Evolutionary conservation across 2,113 vertebrate species (phyloP), one percentile per base, ranked within the genome.

Genomic region (Hemibagrus wyckioides): DNA sequence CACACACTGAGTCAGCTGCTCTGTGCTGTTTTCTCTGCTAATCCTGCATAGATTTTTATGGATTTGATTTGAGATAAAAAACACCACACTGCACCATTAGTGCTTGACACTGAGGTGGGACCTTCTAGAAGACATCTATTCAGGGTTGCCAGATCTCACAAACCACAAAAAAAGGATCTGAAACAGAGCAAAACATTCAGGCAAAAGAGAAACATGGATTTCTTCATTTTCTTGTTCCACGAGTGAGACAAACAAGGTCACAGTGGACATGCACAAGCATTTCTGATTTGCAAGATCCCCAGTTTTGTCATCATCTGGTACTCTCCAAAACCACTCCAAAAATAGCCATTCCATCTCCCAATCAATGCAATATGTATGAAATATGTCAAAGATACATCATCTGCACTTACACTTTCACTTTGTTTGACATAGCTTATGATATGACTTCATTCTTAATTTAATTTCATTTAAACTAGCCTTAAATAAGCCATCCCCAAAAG

Each of bases 201-300:
- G n/a, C 0, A 30, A 52, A 50, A 9, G 0, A 3, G 10, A 14
- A 17, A 48, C 0, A 14, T 1, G 2, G 6, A 13, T 44, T 73
- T 44, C 19, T 71, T 71, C 6, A 41, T 39, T 41, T 25, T 44
- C 36, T 71, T 0, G 36, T 2, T 71, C 33, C 3, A 19, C 17
- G 14, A 71, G 36, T 71, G 67, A 15, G 30, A 19, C n/a, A n/a
- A 73, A 71, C 36, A 41, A 39, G 33, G 67, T 71, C 33, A 36
- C 17, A 1, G 30, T 36, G 17, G 33, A 48, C 44, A 5, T 73
- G 63, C 63, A 21, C 33, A 33, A 48, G 5, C 44, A 48, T 67
- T 11, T 41, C 36, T 73, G 7, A 73, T 71, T 41, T 21, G 36
- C 36, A 21, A 23, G 6, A 30, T 67, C 14, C 15, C 1, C 10